Evolutionary conservation across 2,797 vertebrate genomes (phyloP), one percentile per base, ranked within the genome.

Genomic region (Enteromius trimaculatus): DNA sequence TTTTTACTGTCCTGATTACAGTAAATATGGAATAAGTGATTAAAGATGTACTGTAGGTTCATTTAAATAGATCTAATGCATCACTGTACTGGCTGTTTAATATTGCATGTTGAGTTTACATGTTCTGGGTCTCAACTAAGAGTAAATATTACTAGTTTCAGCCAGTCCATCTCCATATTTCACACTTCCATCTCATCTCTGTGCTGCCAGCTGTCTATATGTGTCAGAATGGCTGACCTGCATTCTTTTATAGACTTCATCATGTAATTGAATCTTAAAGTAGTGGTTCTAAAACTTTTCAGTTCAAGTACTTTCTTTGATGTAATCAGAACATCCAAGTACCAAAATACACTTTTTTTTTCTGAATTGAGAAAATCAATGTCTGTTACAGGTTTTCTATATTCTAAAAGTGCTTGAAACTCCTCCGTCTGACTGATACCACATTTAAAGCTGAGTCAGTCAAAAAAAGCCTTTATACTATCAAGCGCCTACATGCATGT

Each of bases 1-100:
- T 71, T 81, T 53, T 72, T 81, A 72, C 53, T 62, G 17, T 71
- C 26, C 42, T 72, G 39, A 34, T n/a, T 34, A 47, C 37, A 19
- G 19, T 31, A 72, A 71, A 70, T 80, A 42, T 37, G 21, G 31
- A 68, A 49, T 11, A 44, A 47, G 17, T 34, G 16, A 71, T 71
- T 60, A 34, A 77, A 60, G 13, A 21, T 65, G 42, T 10, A 47
- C 55, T 60, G 19, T 39, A 11, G n/a, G 11, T 69, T 70, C 8
- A 9, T 71, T 71, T 2, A 71, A 58, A 80, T 44, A 58, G 26
- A 9, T 80, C 8, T 53, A 68, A 58, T 70, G 10, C 65, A 70
- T 42, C 26, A 60, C 42, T 60, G 69, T 70, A 29, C 23, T 55
- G 17, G 5, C 47, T 26, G 31, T 70, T 79, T 68, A 23, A 79